Base-by-base conservation (phyloP, 2,797 vertebrate species). In the Typhlichthys subterraneus region DNA sequence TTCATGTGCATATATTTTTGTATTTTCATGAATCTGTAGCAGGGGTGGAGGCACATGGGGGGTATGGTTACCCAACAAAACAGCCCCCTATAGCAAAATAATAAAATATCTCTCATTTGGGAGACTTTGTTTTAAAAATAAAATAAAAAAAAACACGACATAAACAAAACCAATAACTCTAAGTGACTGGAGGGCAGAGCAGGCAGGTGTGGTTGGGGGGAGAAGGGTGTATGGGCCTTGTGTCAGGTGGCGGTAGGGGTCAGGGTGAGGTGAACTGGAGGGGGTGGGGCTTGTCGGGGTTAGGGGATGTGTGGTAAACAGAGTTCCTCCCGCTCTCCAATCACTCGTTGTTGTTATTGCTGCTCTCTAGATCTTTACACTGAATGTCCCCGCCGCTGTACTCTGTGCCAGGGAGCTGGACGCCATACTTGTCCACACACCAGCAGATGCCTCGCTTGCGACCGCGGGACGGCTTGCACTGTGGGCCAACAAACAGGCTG, bases 371-470 rank as follows among this genome's bases (percentile, higher is more conserved):
- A 45, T 94, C 92, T 72, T 98, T 98, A 87, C 97, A 98, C 86
- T 99, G 97, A 83, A 98, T 95, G 84, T 98, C 96, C 38, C 95
- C 96, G 0, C 95, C 94, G 5, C 94, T 94, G 72, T 95, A 97
- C 85, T 97, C 96, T 38, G 95, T 96, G 68, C 97, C 97, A 0
- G 97, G 97, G 69, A 98, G 93, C 91, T 97, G 96, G 73, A 96
- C 89, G 5, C 97, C 97, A 0, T 99, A 98, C 87, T 98, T 99
- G 87, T 99, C 97, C 89, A 99, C 97, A 0, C 97, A 99, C 97
- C 97, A 99, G 92, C 97, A 99, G 87, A 99, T 93, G 49, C 97
- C 97, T 67, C 97, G 94, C 68, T 98, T 98, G 77, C 96, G 95
- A 61, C 97, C 97, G 4, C 95, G 95, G 65, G 96, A 98, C 12